phyloP scores from a whole-genome alignment of 2,113 vertebrate genomes.

The Gymnorhina tibicen region DNA sequence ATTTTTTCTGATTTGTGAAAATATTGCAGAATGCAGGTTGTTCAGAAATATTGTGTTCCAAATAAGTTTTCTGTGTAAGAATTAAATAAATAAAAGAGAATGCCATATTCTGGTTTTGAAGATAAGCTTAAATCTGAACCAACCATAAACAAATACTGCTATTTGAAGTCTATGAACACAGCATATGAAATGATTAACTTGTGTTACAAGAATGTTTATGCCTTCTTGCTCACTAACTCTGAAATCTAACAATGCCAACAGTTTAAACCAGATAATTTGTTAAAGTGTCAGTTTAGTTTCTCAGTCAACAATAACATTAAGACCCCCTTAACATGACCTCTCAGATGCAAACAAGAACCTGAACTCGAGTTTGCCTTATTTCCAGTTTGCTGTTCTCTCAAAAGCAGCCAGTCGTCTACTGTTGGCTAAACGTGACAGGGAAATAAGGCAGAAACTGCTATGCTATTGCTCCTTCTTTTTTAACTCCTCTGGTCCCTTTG shows the following conservation, averaged over 20 bases:
- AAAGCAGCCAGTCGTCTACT: neutral
- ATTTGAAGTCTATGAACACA: neutral
- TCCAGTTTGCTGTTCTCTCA: neutral
- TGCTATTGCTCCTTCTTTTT: neutral
- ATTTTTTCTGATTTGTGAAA: neutral
- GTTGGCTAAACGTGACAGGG: neutral
- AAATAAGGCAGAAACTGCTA: neutral
- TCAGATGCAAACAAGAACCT: neutral
- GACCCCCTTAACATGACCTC: neutral
- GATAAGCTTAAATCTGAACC: neutral
- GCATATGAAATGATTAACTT: neutral
- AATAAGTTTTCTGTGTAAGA: neutral
- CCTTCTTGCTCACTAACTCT: neutral
- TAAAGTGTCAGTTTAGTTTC: neutral
- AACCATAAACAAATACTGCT: neutral
- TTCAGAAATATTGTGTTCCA: neutral
- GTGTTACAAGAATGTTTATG: neutral
- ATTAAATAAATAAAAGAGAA: neutral
- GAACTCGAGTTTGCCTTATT: neutral
- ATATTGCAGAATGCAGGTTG: neutral
- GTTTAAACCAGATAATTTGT: neutral
- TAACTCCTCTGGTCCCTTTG: neutral
- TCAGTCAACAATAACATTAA: neutral
- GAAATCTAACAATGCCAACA: neutral
- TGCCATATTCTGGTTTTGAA: neutral